Evolutionary conservation across 2,797 vertebrate species (phyloP).

Genomic region (Acanthurus tractus): DNA sequence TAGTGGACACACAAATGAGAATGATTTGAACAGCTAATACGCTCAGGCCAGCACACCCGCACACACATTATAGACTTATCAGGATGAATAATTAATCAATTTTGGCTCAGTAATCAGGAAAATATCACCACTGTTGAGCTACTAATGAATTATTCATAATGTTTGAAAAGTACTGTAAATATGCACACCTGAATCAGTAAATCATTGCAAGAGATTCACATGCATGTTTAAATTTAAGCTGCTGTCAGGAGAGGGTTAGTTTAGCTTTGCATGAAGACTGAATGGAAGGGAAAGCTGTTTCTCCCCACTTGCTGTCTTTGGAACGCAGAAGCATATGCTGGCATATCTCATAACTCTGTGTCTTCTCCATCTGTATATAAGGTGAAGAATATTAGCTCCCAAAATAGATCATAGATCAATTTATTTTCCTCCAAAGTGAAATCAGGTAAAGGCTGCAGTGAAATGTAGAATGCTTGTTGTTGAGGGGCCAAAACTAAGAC

Average conservation of each 20-base stretch:
- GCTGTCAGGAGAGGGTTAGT: not conserved
- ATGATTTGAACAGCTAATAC: constrained; percentile 25
- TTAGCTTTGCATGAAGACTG: not conserved
- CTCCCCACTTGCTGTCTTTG: not conserved
- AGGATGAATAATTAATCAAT: constrained; percentile 22
- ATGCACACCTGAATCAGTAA: not conserved
- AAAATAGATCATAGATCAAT: constrained; percentile 59
- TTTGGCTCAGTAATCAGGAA: constrained; percentile 17
- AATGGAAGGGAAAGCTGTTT: too few species aligned
- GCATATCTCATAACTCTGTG: constrained; percentile 36
- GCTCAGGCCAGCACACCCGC: not conserved
- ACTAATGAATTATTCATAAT: constrained; percentile 24
- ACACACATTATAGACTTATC: not conserved
- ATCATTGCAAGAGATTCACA: not conserved
- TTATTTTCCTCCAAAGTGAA: constrained; percentile 57
- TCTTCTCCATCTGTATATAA: constrained; percentile 46
- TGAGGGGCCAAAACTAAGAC: constrained; percentile 11
- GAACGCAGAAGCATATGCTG: constrained; percentile 40
- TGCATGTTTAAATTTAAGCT: not conserved
- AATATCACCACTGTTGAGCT: not conserved
- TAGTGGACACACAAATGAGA: constrained; percentile 1
- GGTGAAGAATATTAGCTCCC: constrained; percentile 50
- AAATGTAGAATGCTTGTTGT: constrained; percentile 45
- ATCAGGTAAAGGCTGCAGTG: constrained; percentile 43
- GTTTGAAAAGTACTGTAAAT: not conserved